These are phyloP conservation scores for Xerus inauris DNA, from an alignment of 2,113 vertebrate genomes.

Conservation along the genomic window DNA sequence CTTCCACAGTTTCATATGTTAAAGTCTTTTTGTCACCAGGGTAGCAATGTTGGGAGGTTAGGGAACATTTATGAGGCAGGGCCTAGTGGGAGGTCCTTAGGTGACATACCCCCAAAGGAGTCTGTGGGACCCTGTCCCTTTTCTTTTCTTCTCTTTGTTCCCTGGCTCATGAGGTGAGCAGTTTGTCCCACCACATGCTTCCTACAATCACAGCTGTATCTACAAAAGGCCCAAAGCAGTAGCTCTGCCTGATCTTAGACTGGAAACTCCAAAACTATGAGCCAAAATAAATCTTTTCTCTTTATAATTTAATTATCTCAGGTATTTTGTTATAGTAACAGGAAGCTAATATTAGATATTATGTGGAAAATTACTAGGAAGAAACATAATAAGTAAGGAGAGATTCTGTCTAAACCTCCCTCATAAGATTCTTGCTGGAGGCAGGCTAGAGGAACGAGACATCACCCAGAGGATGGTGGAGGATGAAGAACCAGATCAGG, in stretches of 20 bases:
- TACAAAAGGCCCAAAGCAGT: neutral
- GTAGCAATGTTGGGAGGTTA: neutral
- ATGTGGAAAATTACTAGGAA: neutral
- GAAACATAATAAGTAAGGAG: neutral
- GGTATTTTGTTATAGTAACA: neutral
- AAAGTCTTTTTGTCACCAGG: neutral
- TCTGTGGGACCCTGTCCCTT: too few species aligned
- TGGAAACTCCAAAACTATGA: neutral
- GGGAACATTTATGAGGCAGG: neutral
- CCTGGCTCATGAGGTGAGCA: neutral
- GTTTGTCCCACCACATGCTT: neutral
- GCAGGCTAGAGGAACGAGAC: too few species aligned
- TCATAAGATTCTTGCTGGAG: neutral
- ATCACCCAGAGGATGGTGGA: too few species aligned
- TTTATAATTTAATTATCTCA: neutral
- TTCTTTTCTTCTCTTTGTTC: neutral
- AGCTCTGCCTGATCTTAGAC: neutral
- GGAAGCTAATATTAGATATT: neutral
- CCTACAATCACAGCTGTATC: neutral
- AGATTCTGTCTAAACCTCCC: neutral
- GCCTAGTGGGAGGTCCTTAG: neutral
- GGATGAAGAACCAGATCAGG: neutral
- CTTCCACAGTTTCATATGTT: rapidly evolving
- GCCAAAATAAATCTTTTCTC: neutral
- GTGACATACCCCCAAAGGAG: neutral